Evolutionary conservation across 1,140 invertebrate species (phyloP), one percentile per base, ranked within the genome.

Genomic region (Temnothorax longispinosus): DNA sequence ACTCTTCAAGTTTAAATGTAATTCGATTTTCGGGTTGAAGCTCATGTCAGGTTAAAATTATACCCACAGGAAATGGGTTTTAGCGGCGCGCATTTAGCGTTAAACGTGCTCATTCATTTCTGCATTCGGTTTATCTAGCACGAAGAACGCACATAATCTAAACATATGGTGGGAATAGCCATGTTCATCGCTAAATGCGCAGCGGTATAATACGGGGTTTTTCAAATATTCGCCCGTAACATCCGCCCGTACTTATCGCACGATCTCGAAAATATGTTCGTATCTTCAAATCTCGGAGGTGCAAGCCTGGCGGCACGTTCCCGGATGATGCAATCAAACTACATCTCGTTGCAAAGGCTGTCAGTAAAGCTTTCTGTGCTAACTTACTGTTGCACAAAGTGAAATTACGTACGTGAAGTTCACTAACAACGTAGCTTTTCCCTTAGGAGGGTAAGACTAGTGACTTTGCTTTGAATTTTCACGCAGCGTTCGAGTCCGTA

Each of bases 301-400:
- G 47, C 65, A 80, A 87, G 44, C 71, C 54, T 74, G 77, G 44
- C 81, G 54, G 80, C 44, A 74, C 67, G 74, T 65, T 76, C 38
- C 50, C 82, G 13, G 72, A 60, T 84, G 77, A 85, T 87, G 86
- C 82, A 87, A 91, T 90, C 86, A 80, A 90, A 88, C 62, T 72
- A 82, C 90, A 86, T 91, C 67, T 91, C 89, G 89, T 91, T 88
- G 90, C 89, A 90, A 91, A 76, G 90, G 90, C 90, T 91, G 90
- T 89, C 90, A 91, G 90, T 91, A 86, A 90, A 91, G 90, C 90
- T 91, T 91, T 82, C 85, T 89, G 90, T 91, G 90, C 87, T 91
- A 91, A 91, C 90, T 91, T 91, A 75, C 75, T 91, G 89, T 90
- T 87, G 90, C 90, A 90, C 90, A 91, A 91, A 89, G 85, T 91